phyloP scores from a whole-genome alignment of 1,140 invertebrate species.

The Drosophila tropicalis region DNA sequence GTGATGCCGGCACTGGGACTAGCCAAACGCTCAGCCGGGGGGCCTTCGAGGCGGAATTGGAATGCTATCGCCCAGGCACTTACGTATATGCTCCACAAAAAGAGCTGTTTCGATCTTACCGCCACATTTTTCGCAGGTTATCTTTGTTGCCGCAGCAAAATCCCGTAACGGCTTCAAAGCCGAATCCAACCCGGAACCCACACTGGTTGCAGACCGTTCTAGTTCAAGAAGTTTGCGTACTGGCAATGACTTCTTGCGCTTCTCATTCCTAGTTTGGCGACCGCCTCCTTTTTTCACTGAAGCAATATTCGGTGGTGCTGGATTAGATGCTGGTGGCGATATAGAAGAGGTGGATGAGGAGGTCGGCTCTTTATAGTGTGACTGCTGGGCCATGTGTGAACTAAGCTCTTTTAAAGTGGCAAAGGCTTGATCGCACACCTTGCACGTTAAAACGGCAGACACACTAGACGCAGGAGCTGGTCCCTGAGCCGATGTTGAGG shows the following conservation, averaged over 20 bases:
- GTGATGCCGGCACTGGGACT: slow-evolving; percentile 85
- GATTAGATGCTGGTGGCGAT: slow-evolving; percentile 11
- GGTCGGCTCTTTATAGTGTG: slow-evolving; percentile 96
- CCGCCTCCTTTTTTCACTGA: slow-evolving; percentile 87
- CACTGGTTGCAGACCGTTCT: slow-evolving; percentile 87
- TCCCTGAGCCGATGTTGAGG: slow-evolving; percentile 1
- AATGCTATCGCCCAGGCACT: slow-evolving; percentile 90
- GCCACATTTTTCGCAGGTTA: slow-evolving; percentile 97
- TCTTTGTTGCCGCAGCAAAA: slow-evolving; percentile 87
- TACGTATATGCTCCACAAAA: slow-evolving; percentile 96
- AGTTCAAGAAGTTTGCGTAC: slow-evolving; percentile 95
- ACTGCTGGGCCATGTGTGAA: slow-evolving; percentile 99
- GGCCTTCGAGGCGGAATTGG: slow-evolving; percentile 83
- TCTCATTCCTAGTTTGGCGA: slow-evolving; percentile 91
- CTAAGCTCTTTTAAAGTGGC: slow-evolving; percentile 97
- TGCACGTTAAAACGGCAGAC: slow-evolving; percentile 97
- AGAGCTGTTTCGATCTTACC: slow-evolving; percentile 96
- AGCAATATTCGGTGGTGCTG: slow-evolving; percentile 7
- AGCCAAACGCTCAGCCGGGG: slow-evolving; percentile 62
- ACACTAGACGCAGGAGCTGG: slow-evolving; percentile 86
- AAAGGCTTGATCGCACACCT: slow-evolving; percentile 98
- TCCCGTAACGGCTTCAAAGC: slow-evolving; percentile 87
- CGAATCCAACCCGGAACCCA: slow-evolving; percentile 86
- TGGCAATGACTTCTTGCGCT: slow-evolving; percentile 96
- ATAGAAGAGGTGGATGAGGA: slow-evolving; percentile 89